Base-by-base conservation (phyloP, 37 sponge, comb jelly and placozoan genomes). In the Tethya wilhelma region DNA sequence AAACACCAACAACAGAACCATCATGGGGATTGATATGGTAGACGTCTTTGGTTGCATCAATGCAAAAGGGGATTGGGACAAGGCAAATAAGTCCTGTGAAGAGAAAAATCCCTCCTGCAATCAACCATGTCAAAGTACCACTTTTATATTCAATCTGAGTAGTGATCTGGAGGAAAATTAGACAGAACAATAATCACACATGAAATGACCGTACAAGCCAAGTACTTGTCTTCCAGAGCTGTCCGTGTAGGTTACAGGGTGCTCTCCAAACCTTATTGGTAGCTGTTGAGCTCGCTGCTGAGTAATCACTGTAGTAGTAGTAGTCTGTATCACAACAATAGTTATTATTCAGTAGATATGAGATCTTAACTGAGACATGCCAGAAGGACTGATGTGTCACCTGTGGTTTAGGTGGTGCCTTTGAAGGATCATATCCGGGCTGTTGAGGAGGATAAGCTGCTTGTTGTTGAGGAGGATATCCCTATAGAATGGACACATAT, bases 1-100 rank as follows among this genome's bases (percentile, higher is more conserved):
- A 79, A 6, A 79, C 59, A 29, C 80, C 80, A 25, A 79, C 80
- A 5, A 79, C 70, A 8, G 19, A 44, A 29, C 80, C 80, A 53
- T 66, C 38, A 57, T 56, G 56, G 12, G 80, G 80, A 32, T 79
- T 66, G 58, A 79, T 55, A 26, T 79, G 69, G 22, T 79, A 42
- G 33, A 79, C 80, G 32, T 79, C 80, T 31, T 68, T 79, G 22
- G 43, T 12, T 20, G 38, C 58, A 25, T n/a, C n/a, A n/a, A n/a
- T n/a, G n/a, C n/a, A n/a, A n/a, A n/a, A n/a, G n/a, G n/a, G n/a
- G n/a, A n/a, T 68, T 55, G 39, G 55, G 46, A 32, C 68, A 67
- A 67, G 22, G 38, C 36, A 67, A 28, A 42, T 42, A 49, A 62
- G 6, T 22, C 78, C 65, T 17, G 59, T 29, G 1, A 74, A 17